phyloP scores from a whole-genome alignment of 2,113 vertebrate species.

The Caranx ignobilis region DNA sequence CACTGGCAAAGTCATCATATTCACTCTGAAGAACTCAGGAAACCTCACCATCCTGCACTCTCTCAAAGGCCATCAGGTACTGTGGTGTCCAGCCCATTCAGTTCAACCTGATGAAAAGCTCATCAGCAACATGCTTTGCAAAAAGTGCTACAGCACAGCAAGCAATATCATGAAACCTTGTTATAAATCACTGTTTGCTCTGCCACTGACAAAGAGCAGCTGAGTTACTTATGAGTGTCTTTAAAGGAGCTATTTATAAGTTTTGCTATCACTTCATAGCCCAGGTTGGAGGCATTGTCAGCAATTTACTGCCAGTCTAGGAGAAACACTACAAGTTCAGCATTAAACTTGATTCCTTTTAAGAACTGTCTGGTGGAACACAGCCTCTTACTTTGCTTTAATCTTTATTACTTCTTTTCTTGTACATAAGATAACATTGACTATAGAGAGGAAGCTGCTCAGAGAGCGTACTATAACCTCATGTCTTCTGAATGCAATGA shows the following conservation, averaged over 20 bases:
- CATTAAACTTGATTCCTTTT: too few relatives aligned
- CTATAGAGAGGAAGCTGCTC: too few relatives aligned
- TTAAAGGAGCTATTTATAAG: neutral
- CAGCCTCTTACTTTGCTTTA: too few relatives aligned
- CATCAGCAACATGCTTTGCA: neutral
- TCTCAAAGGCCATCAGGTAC: slow-evolving; percentile 94
- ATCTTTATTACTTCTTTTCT: too few relatives aligned
- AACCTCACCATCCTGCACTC: slow-evolving; percentile 94
- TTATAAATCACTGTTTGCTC: neutral
- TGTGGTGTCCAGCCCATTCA: neutral
- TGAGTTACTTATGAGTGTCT: neutral
- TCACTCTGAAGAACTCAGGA: slow-evolving; percentile 90
- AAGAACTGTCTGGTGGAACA: too few relatives aligned
- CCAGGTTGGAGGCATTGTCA: too few relatives aligned
- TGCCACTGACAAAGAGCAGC: neutral
- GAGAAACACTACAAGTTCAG: too few relatives aligned
- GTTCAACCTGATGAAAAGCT: neutral
- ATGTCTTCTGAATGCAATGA: too few relatives aligned
- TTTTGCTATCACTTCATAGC: too few relatives aligned
- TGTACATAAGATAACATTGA: too few relatives aligned
- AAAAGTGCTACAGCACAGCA: neutral
- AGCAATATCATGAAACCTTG: slow-evolving; percentile 6
- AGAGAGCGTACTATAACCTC: too few relatives aligned
- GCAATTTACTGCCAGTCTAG: too few relatives aligned
- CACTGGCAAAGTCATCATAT: slow-evolving; percentile 96